Percentiles rank a stretch among this genome's conserved stretches.
Conservation (phyloP, 2,888 invertebrate genomes). For the Rhodophaea formosa region DNA sequence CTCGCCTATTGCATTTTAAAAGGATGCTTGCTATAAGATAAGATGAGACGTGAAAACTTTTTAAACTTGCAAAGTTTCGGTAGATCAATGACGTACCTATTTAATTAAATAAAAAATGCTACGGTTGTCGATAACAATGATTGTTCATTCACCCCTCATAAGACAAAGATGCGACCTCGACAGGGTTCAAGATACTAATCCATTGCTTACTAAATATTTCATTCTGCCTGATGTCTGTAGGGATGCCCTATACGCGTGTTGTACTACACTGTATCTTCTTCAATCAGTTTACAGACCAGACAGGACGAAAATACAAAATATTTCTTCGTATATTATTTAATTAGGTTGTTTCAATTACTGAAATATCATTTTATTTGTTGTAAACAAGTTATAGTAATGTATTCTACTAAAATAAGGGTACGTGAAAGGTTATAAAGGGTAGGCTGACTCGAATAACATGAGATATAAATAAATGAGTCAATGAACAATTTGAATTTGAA, state of each 20-base stretch:
- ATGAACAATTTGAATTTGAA: no score
- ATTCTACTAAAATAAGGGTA: no score
- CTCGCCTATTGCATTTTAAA: constrained; percentile 46
- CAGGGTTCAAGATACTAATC: background rate
- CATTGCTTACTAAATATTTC: background rate
- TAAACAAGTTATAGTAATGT: no score
- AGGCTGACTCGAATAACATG: no score
- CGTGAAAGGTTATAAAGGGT: no score
- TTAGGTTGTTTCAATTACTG: no score
- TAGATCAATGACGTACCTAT: background rate
- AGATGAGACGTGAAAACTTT: background rate
- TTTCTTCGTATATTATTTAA: no score
- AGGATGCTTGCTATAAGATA: constrained; percentile 26
- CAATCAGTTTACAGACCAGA: no score
- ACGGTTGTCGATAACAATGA: background rate
- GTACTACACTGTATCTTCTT: background rate
- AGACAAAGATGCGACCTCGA: constrained; percentile 2
- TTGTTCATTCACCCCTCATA: background rate
- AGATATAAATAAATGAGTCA: no score
- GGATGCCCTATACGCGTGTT: background rate
- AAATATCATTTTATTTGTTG: no score
- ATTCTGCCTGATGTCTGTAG: background rate
- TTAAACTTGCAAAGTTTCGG: background rate
- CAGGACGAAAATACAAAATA: no score
- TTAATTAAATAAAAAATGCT: constrained; percentile 20